Base-by-base conservation (phyloP, 2,113 vertebrate genomes). In the Bombycilla garrulus region DNA sequence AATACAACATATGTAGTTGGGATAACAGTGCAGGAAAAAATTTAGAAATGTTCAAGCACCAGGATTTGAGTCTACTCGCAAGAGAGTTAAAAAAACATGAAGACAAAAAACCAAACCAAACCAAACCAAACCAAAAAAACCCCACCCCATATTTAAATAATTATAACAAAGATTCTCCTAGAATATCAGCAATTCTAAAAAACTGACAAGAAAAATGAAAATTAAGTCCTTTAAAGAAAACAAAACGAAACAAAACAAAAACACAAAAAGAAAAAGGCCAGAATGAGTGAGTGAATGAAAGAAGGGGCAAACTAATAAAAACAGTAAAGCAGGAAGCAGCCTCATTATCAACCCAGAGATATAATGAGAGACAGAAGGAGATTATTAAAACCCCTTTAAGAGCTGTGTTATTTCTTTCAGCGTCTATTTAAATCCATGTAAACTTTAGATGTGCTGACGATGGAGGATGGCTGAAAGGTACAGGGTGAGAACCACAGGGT, bases 331-430 rank as follows among this genome's bases (percentile, higher is more conserved):
- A 93, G 81, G 84, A 95, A 94, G 81, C 66, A 95, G 89, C 73
- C 84, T 89, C 76, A 45, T 89, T 95, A 87, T 65, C 78, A 93
- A 84, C 29, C 20, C 81, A 86, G 66, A 92, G 83, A 86, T 86
- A 73, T 73, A 91, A 92, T 15, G 10, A 93, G 87, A 92, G 90
- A 91, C 92, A 93, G 92, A 58, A 95, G 82, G 71, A 66, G 69
- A 92, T 81, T 74, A 94, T 80, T 44, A 71, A 79, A 92, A 89
- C 54, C 31, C 50, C 86, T 91, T 91, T 48, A 87, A 91, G 71
- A 91, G 50, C 61, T 61, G 53, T 26, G 44, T 79, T 85, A 58
- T 72, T 92, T 88, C 71, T 85, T 95, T 70, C 62, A 76, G 70
- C 10, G 1, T 40, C 12, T 40, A 24, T 82, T 84, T 82, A 85